phyloP scores from a whole-genome alignment of 2,113 vertebrate species.

The Coptodon bakossiorum region DNA sequence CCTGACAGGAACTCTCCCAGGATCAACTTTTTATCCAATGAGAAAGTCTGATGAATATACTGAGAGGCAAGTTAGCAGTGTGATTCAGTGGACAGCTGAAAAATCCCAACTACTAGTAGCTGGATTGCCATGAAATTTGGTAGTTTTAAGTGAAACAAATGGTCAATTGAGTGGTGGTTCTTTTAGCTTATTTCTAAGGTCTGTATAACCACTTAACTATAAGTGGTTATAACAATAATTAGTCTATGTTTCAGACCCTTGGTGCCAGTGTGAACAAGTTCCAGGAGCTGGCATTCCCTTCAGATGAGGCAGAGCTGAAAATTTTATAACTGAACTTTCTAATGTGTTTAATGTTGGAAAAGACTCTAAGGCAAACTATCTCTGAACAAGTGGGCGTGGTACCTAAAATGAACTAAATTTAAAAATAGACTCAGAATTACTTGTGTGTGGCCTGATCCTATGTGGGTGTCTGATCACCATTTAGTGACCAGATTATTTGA shows the following conservation, averaged over 20 bases:
- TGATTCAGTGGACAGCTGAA: neutral
- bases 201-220: neutral
- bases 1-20: conserved; percentile 81
- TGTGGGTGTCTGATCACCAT: neutral
- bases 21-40: conserved; percentile 27
- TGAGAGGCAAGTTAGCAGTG: neutral
- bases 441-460: neutral
- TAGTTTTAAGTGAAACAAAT: neutral
- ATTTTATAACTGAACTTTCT: neutral
- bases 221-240: neutral
- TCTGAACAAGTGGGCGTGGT: neutral
- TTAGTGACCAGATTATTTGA: neutral
- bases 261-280: neutral
- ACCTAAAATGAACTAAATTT: neutral
- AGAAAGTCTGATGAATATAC: neutral
- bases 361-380: neutral
- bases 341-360: neutral
- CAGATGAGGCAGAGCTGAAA: neutral
- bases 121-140: neutral
- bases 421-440: neutral
- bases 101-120: neutral
- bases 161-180: neutral
- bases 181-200: neutral
- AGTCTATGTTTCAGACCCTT: neutral
- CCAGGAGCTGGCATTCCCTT: neutral